Base-by-base conservation (phyloP, 2,888 invertebrate species). In the Zaprionus obscuricornis region DNA sequence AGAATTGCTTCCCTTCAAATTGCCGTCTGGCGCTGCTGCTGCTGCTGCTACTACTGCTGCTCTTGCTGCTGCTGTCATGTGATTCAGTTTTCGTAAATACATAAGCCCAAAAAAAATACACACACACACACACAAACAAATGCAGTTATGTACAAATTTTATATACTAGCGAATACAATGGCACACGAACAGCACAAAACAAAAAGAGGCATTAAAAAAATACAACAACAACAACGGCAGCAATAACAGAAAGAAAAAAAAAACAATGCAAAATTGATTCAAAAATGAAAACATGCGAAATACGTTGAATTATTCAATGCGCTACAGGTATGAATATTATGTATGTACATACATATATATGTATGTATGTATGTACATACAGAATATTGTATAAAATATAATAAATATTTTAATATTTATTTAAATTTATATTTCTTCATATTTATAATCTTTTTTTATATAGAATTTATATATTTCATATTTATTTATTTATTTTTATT, bases 171-270 rank as follows among this genome's bases (percentile, higher is more conserved):
- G 26, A 51, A 64, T 27, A 60, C 68, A 71, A 68, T 66, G 57
- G 59, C 40, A 56, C 17, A 74, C 63, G 74, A 70, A 55, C 50
- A 56, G 47, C 26, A 8, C 59, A 58, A 58, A 49, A 73, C 52
- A 51, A 50, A 77, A 77, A 60, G 69, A 45, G 50, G 70, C 69
- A 62, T 56, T 58, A 52, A 75, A 72, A 66, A 42, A 58, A 47
- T 26, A 40, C 45, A 36, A 40, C 50, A 37, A 29, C 47, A 49
- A 31, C 40, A 55, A 27, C 8, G 10, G 14, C 27, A 31, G 33
- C 39, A 42, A 20, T 31, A 34, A 22, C 42, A 40, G 40, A 50
- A 16, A 7, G 11, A 22, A 34, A 18, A 37, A 7, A 10, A 8
- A 13, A 59, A 49, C 24, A 29, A 37, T 42, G 43, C 20, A 33